Percentiles rank a stretch among this genome's conserved stretches.
Evolutionary conservation across 2,797 vertebrate species (phyloP).

Genomic region (Melanotaenia boesemani): DNA sequence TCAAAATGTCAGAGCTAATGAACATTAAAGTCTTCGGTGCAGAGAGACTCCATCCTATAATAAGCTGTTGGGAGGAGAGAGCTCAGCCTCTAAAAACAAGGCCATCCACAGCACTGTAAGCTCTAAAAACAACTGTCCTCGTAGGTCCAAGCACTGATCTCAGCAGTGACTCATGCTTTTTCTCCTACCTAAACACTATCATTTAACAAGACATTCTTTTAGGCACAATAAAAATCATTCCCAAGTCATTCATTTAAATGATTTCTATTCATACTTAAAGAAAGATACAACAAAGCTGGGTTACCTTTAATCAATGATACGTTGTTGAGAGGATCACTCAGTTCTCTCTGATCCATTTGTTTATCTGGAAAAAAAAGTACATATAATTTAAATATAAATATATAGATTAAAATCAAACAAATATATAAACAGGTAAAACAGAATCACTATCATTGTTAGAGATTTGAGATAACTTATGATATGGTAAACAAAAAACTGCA

Average conservation of each 20-base stretch:
- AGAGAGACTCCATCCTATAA: slow-evolving; percentile 56
- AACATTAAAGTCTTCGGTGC: slow-evolving; percentile 34
- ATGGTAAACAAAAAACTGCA: slow-evolving; percentile 53
- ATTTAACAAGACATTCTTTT: slow-evolving; percentile 22
- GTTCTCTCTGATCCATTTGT: slow-evolving; percentile 82
- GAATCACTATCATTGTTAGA: not conserved
- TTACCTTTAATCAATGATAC: slow-evolving; percentile 84
- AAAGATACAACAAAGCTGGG: slow-evolving; percentile 1
- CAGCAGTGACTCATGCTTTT: slow-evolving; percentile 62
- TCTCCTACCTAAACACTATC: slow-evolving; percentile 4
- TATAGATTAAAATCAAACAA: slow-evolving; percentile 18
- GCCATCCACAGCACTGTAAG: slow-evolving; percentile 49
- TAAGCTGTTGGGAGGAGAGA: slow-evolving; percentile 49
- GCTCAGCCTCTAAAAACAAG: slow-evolving; percentile 57
- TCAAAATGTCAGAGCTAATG: slow-evolving; percentile 25
- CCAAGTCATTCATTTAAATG: slow-evolving; percentile 42
- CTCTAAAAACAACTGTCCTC: slow-evolving; percentile 37
- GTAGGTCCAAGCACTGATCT: slow-evolving; percentile 34
- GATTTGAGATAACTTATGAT: slow-evolving; percentile 3
- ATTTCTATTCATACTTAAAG: slow-evolving; percentile 6
- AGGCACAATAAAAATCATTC: slow-evolving; percentile 39
- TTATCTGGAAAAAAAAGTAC: slow-evolving; percentile 52
- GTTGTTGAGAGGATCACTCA: slow-evolving; percentile 80
- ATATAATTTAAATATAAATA: slow-evolving; percentile 8
- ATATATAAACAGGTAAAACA: slow-evolving; percentile 3